A percentile compares a stretch with the other conserved stretches of the same genome.
Conservation (phyloP, 2,797 vertebrate genomes). For the Pseudomugil gertrudae region DNA sequence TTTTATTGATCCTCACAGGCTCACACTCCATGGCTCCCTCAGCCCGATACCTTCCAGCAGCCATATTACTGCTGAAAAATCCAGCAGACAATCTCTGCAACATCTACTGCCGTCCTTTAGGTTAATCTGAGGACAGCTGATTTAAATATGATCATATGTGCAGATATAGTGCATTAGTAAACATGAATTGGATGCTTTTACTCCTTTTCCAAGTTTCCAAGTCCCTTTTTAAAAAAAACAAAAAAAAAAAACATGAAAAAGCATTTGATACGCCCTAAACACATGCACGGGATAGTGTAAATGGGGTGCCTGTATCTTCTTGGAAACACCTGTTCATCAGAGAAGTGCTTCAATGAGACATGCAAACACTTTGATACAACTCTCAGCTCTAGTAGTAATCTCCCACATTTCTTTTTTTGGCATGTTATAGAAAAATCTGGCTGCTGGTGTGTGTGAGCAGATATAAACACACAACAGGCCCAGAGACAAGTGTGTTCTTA, state of each 20-base stretch:
- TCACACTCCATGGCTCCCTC: background rate
- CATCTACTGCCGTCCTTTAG: background rate
- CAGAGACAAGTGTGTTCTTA: background rate
- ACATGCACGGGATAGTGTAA: background rate
- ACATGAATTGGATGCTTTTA: no score
- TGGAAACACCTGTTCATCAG: slow-evolving; percentile 45
- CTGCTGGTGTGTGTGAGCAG: slow-evolving; percentile 28
- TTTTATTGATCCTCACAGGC: slow-evolving; percentile 9
- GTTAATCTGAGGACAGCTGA: background rate
- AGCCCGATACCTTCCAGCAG: background rate
- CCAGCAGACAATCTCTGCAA: slow-evolving; percentile 9
- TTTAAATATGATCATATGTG: background rate
- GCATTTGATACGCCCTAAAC: background rate
- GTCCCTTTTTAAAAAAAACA: no score
- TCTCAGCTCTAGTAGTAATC: slow-evolving; percentile 33
- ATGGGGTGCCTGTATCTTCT: background rate
- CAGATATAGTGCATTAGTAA: no score
- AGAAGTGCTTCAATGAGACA: slow-evolving; percentile 21
- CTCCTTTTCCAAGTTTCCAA: no score
- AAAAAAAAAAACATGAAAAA: no score
- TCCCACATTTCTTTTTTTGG: slow-evolving; percentile 15
- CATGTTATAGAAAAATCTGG: slow-evolving; percentile 26
- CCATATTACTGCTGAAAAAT: background rate
- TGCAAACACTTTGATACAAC: slow-evolving; percentile 36
- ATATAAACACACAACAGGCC: slow-evolving; percentile 24